A percentile compares a stretch with the other conserved stretches of the same genome.
Conservation (phyloP, 2,888 invertebrate species). For the Nymphalis urticae region DNA sequence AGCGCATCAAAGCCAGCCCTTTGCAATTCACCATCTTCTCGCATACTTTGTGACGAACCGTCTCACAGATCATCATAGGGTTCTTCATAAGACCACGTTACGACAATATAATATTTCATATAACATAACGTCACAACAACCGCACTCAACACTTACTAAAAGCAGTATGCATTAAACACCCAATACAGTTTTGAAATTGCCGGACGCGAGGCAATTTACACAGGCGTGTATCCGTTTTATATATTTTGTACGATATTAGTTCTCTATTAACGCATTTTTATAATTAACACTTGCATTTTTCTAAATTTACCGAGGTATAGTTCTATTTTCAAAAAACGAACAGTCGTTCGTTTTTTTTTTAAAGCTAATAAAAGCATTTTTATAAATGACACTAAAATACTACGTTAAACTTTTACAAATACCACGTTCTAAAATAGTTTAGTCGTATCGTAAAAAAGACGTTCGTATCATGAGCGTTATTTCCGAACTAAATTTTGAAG, state of each 20-base stretch:
- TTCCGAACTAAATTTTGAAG: slow-evolving; percentile 44
- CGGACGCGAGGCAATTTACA: slow-evolving; percentile 64
- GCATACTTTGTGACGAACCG: slow-evolving; percentile 67
- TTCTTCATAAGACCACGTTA: slow-evolving; percentile 16
- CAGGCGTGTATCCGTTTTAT: slow-evolving; percentile 43
- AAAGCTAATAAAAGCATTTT: too few relatives aligned
- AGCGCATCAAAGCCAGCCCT: slow-evolving; percentile 67
- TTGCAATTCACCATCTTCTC: slow-evolving; percentile 73
- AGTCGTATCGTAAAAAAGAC: slow-evolving; percentile 9
- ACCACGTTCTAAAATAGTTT: not conserved
- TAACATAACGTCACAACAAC: slow-evolving; percentile 43
- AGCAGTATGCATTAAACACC: slow-evolving; percentile 52
- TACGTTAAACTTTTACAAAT: not conserved
- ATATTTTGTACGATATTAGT: slow-evolving; percentile 32
- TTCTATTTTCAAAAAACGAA: not conserved
- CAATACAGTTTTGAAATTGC: slow-evolving; percentile 64
- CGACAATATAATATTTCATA: slow-evolving; percentile 6
- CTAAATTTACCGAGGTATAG: not conserved
- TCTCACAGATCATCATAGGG: slow-evolving; percentile 66
- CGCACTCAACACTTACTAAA: slow-evolving; percentile 49
- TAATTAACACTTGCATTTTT: slow-evolving; percentile 20
- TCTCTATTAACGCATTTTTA: slow-evolving; percentile 32
- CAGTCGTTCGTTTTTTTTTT: not conserved
- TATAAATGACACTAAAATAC: too few relatives aligned
- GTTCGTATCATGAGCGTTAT: slow-evolving; percentile 28